phyloP scores from a whole-genome alignment of 2,888 invertebrate genomes.

The Macrostomum cliftonense region DNA sequence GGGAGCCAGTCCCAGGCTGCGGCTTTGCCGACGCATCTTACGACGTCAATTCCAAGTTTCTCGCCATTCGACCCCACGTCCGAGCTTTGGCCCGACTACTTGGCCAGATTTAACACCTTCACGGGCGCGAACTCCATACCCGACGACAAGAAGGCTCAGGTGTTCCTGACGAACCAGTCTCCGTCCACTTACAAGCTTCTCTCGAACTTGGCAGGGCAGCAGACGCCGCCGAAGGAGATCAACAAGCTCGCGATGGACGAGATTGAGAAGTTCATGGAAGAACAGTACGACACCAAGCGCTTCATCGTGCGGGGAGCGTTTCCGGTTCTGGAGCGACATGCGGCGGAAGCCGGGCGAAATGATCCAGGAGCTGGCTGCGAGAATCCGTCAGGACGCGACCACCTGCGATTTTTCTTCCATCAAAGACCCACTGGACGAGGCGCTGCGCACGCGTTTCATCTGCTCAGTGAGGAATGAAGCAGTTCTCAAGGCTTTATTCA shows the following conservation, averaged over 20 bases:
- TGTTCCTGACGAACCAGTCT: slow-evolving; percentile 8
- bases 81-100: no score
- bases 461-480: slow-evolving; percentile 13
- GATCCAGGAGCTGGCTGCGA: no score
- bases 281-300: slow-evolving; percentile 12
- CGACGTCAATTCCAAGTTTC: no score
- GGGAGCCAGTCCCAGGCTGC: no score
- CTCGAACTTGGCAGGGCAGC: slow-evolving; percentile 5
- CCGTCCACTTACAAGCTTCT: slow-evolving; percentile 9
- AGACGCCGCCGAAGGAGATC: slow-evolving; percentile 9
- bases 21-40: no score
- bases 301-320: slow-evolving; percentile 13
- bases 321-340: slow-evolving; percentile 14
- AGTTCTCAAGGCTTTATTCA: slow-evolving; percentile 13
- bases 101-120: slow-evolving; percentile 10
- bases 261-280: slow-evolving; percentile 10
- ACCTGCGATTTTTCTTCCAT: slow-evolving; percentile 14
- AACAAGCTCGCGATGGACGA: slow-evolving; percentile 8
- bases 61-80: no score
- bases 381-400: slow-evolving; percentile 14
- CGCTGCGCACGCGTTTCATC: slow-evolving; percentile 14
- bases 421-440: slow-evolving; percentile 13
- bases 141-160: neutral
- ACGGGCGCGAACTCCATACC: slow-evolving; percentile 3
- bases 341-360: slow-evolving; percentile 14